phyloP scores from a whole-genome alignment of 1,140 invertebrate species.

The Caenorhabditis latens region DNA sequence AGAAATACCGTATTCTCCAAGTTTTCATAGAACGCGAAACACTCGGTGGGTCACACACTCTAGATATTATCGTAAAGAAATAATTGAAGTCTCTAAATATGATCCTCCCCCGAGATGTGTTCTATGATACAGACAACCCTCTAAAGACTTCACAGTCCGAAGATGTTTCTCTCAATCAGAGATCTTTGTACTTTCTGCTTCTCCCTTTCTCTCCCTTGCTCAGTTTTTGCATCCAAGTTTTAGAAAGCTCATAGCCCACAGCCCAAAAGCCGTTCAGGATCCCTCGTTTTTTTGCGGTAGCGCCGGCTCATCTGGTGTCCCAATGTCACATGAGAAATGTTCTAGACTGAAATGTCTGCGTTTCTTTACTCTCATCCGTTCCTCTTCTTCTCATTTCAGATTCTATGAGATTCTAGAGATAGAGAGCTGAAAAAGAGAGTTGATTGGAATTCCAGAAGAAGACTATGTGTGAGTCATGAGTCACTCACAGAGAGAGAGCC shows the following conservation, averaged over 20 bases:
- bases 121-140: not conserved
- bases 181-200: too few relatives aligned
- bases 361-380: not conserved
- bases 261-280: not conserved
- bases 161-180: too few relatives aligned
- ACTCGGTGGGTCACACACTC: too few relatives aligned
- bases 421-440: constrained; percentile 5
- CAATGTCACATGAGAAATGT: constrained; percentile 14
- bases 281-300: not conserved
- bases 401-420: not conserved
- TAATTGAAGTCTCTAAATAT: too few relatives aligned
- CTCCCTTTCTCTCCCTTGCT: not conserved
- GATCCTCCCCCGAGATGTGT: not conserved
- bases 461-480: constrained; percentile 19
- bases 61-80: too few relatives aligned
- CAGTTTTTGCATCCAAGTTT: not conserved
- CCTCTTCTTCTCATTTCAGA: not conserved
- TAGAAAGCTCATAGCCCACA: not conserved
- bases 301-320: not conserved
- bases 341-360: not conserved
- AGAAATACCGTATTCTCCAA: too few relatives aligned
- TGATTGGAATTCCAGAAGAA: constrained; percentile 37
- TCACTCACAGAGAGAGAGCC: not conserved
- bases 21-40: too few relatives aligned
- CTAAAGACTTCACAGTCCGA: too few relatives aligned